Base-by-base conservation (phyloP, 2,797 vertebrate genomes). In the Glossophaga mutica region DNA sequence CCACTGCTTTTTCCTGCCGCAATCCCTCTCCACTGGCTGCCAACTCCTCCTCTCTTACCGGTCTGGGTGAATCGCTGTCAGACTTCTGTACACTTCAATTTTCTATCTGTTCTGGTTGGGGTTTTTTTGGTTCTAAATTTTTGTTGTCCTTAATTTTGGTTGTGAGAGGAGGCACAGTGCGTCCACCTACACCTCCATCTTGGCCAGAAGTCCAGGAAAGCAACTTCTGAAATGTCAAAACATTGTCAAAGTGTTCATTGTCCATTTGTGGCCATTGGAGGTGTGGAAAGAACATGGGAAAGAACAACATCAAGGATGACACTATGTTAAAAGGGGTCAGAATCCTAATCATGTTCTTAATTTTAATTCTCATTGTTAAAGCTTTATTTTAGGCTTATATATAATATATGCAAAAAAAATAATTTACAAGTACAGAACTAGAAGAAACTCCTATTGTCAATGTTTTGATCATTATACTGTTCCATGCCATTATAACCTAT, bases 301-400 rank as follows among this genome's bases (percentile, higher is more conserved):
- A 88, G 42, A 87, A 77, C 24, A n/a, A 29, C 21, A 34, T 82
- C 19, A 11, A 48, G 18, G 37, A 70, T 39, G 57, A 93, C n/a
- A 70, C 24, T 70, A 15, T 15, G 15, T 44, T 73, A 29, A 50
- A 76, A 85, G 22, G 9, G 19, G 19, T 76, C 85, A 71, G 71
- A 84, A 95, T 78, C 16, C 8, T 77, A 16, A 88, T 42, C 0
- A 42, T 68, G n/a, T 81, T 82, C 65, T 94, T 91, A 83, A 78
- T 84, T 95, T 90, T 82, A 76, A 55, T 81, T 83, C 39, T 84
- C 12, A 74, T 57, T 90, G 14, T 90, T 86, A 89, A 71, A 92
- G 24, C 16, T 74, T 96, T 74, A 29, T 62, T 86, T 94, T 22
- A 32, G 1, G n/a, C 7, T 68, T 92, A 88, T 37, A 59, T 24